Conservation (phyloP, 2,113 vertebrate genomes). For the Plecturocebus donacophilus region DNA sequence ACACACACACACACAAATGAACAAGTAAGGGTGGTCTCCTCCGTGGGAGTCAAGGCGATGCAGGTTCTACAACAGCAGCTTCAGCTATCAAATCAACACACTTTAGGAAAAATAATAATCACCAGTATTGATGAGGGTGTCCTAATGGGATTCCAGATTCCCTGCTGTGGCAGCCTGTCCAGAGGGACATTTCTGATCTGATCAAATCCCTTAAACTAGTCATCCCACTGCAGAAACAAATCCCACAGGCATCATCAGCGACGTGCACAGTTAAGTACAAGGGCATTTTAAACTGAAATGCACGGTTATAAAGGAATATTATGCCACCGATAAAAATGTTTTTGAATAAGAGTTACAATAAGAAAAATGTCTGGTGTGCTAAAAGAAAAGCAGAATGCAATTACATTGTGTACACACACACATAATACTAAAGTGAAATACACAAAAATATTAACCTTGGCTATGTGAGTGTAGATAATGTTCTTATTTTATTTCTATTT, state of each 20-base stretch:
- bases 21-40: background rate
- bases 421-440: background rate
- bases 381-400: background rate
- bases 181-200: accelerated
- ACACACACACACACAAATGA: background rate
- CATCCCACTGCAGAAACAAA: background rate
- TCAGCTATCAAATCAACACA: background rate
- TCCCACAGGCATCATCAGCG: background rate
- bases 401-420: background rate
- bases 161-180: background rate
- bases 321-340: background rate
- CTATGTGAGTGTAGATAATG: background rate
- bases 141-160: background rate
- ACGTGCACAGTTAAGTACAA: background rate
- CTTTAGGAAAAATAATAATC: background rate
- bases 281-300: background rate
- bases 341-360: background rate
- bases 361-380: background rate
- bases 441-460: background rate
- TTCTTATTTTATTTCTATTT: background rate
- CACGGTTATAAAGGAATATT: background rate
- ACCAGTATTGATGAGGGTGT: accelerated
- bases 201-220: background rate
- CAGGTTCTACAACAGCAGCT: background rate
- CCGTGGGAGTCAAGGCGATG: too few relatives aligned